Percentiles rank a stretch among this genome's conserved stretches.
phyloP scores from a whole-genome alignment of 2,888 invertebrate species.

The Tineola bisselliella region DNA sequence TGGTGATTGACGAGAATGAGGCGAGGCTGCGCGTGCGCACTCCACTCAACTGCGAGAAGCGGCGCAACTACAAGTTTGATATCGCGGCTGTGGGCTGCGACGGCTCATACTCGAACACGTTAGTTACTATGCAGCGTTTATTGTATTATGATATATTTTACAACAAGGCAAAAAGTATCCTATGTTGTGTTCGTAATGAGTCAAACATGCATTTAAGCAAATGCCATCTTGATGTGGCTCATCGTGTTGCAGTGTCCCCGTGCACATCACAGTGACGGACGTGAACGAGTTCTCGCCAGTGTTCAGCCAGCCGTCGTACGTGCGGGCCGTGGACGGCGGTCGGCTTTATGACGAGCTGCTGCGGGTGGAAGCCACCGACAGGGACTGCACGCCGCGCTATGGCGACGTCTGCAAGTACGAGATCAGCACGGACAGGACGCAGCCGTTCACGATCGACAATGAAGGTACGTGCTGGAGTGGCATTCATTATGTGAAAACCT shows the following conservation, averaged over 20 bases:
- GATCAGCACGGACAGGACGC: constrained; percentile 86
- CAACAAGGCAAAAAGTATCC: no score
- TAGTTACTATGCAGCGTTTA: background rate
- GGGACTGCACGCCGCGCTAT: constrained; percentile 94
- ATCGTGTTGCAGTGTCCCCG: constrained; percentile 82
- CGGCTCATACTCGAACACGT: constrained; percentile 85
- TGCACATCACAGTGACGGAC: constrained; percentile 94
- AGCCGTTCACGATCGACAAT: constrained; percentile 90
- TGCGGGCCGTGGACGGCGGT: constrained; percentile 90
- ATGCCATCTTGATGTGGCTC: no score
- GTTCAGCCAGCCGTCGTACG: constrained; percentile 91
- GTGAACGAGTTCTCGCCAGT: constrained; percentile 96
- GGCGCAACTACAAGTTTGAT: constrained; percentile 95
- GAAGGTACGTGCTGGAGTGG: constrained; percentile 71
- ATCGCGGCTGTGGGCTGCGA: constrained; percentile 93
- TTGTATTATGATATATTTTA: background rate
- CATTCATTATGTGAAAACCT: background rate
- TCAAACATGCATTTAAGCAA: no score
- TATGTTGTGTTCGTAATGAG: no score
- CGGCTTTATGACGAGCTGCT: constrained; percentile 89
- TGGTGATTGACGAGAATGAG: constrained; percentile 81
- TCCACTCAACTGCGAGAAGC: constrained; percentile 91
- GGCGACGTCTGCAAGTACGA: constrained; percentile 98
- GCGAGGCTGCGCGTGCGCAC: constrained; percentile 82
- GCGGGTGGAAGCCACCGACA: constrained; percentile 90